These are phyloP conservation scores for Myopa testacea DNA, from an alignment of 2,888 invertebrate species.

Conservation along the genomic window DNA sequence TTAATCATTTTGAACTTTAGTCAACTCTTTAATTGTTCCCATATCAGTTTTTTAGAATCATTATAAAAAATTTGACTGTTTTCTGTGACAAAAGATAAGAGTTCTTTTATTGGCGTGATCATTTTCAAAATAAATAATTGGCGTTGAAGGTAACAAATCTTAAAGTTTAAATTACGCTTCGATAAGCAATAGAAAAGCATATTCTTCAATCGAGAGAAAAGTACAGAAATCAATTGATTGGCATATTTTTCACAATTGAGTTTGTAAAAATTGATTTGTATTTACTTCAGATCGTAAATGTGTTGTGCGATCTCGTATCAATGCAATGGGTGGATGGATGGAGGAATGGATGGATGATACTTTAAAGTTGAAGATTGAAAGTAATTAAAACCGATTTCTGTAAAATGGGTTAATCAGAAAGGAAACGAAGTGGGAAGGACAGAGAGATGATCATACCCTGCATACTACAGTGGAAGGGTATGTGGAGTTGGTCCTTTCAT, in stretches of 20 bases:
- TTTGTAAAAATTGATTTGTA: constrained; percentile 4
- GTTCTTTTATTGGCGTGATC: background rate
- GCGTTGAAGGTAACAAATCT: constrained; percentile 20
- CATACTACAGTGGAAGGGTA: no score
- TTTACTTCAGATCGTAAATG: no score
- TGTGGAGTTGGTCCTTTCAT: no score
- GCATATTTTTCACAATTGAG: background rate
- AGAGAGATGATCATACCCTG: no score
- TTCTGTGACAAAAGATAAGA: background rate
- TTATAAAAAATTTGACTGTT: background rate
- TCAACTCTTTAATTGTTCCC: constrained; percentile 38
- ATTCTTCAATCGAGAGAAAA: background rate
- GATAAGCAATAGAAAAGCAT: background rate
- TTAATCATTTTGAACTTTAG: constrained; percentile 59
- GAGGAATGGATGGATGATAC: no score
- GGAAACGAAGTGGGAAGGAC: no score
- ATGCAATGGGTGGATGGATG: no score
- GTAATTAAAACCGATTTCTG: no score
- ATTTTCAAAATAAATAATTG: constrained; percentile 8
- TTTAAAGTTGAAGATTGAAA: no score
- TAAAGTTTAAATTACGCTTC: background rate
- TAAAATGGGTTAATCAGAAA: no score
- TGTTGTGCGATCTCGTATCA: no score
- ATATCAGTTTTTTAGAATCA: constrained; percentile 23
- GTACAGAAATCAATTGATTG: background rate